These are phyloP conservation scores for Nematopogon swammerdamellus DNA, from an alignment of 2,888 invertebrate species.

Conservation along the genomic window DNA sequence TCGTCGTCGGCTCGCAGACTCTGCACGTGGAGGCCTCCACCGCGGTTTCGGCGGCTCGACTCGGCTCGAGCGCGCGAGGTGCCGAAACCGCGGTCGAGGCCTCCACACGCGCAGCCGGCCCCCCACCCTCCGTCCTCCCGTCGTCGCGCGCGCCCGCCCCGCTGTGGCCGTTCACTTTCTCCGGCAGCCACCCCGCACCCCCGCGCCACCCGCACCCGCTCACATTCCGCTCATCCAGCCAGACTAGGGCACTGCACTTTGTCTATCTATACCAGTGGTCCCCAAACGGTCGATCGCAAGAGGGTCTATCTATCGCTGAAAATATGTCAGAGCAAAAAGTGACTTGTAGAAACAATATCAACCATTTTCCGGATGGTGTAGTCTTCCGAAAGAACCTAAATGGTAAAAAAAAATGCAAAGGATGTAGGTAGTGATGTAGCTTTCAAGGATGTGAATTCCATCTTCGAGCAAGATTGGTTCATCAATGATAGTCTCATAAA, in stretches of 20 bases:
- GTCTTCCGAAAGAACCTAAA: too few relatives aligned
- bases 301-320: constrained; percentile 53
- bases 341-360: constrained; percentile 35
- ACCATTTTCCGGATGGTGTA: too few relatives aligned
- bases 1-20: not conserved
- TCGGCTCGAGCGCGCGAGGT: constrained; percentile 6
- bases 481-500: too few relatives aligned
- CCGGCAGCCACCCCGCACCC: constrained; percentile 23
- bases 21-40: constrained; percentile 51
- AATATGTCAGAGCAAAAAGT: too few relatives aligned
- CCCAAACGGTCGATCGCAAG: too few relatives aligned
- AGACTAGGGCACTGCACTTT: constrained; percentile 25
- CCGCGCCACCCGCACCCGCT: constrained; percentile 16
- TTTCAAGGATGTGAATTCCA: too few relatives aligned
- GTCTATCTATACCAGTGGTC: too few relatives aligned
- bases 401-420: too few relatives aligned
- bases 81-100: constrained; percentile 43
- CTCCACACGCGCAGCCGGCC: constrained; percentile 43
- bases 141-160: too few relatives aligned
- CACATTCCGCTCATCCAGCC: constrained; percentile 16
- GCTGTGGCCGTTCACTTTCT: constrained; percentile 28
- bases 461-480: too few relatives aligned
- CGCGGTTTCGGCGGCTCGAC: constrained; percentile 26
- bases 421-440: too few relatives aligned
- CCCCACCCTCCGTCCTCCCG: not conserved